Evolutionary conservation across 2,797 vertebrate species (phyloP).

Genomic region (Nyctibius grandis): DNA sequence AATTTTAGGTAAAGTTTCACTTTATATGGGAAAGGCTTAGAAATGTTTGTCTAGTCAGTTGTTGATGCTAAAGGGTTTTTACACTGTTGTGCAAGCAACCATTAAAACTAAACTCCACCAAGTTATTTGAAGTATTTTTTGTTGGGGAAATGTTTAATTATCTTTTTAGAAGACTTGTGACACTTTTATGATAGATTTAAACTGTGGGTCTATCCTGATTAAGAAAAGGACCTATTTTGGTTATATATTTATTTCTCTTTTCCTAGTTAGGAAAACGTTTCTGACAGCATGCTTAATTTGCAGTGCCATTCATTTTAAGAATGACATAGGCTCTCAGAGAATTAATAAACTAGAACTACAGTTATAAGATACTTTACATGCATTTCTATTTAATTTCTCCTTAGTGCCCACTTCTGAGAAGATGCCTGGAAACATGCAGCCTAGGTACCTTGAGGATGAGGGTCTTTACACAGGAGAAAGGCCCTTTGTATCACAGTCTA

Average conservation of each 20-base stretch:
- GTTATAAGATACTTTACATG: not conserved
- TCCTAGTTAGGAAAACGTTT: not conserved
- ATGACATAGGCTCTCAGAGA: not conserved
- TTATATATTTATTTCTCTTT: not conserved
- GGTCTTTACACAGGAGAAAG: slow-evolving; percentile 91
- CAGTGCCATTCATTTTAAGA: not conserved
- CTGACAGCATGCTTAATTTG: not conserved
- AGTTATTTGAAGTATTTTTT: not conserved
- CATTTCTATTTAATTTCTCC: not conserved
- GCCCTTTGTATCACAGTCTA: slow-evolving; percentile 77
- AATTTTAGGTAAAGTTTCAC: not conserved
- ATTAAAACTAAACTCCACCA: not conserved
- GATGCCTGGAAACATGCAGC: slow-evolving; percentile 86
- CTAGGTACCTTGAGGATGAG: slow-evolving; percentile 92
- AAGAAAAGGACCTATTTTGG: not conserved
- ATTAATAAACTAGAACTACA: not conserved
- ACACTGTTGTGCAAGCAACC: not conserved
- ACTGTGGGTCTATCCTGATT: not conserved
- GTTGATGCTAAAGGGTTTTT: not conserved
- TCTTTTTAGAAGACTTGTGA: not conserved
- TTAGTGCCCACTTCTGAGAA: slow-evolving; percentile 86
- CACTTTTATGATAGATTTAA: not conserved
- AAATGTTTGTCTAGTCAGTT: not conserved
- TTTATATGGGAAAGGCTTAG: not conserved
- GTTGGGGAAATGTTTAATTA: not conserved